phyloP scores from a whole-genome alignment of 2,113 vertebrate species.

The Puffinus mauretanicus region DNA sequence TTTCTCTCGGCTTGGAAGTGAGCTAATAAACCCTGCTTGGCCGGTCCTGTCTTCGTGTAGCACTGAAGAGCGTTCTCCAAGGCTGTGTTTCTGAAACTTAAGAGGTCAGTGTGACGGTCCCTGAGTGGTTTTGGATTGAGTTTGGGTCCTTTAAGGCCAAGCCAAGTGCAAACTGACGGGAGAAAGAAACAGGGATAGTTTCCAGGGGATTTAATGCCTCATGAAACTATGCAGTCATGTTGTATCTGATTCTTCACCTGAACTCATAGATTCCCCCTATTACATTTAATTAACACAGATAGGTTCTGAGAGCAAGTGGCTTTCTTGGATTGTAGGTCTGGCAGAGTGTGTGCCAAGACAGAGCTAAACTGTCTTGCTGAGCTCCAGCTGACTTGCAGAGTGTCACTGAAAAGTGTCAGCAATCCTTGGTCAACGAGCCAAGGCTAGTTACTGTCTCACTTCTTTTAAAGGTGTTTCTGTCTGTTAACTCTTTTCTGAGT shows the following conservation, averaged over 20 bases:
- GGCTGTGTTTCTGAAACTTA: fast-evolving
- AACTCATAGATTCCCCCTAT: fast-evolving
- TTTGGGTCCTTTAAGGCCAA: too few relatives aligned
- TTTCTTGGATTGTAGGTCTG: background rate
- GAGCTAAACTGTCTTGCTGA: background rate
- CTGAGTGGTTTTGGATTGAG: fast-evolving
- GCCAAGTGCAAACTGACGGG: fast-evolving
- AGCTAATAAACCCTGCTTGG: fast-evolving
- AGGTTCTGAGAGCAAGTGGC: background rate
- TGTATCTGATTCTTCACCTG: background rate
- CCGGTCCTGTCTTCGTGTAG: too few relatives aligned
- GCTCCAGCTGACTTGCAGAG: background rate
- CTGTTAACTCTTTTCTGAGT: background rate
- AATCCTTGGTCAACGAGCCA: background rate
- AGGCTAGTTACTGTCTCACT: background rate
- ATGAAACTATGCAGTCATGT: fast-evolving
- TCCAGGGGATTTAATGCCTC: background rate
- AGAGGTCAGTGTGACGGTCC: background rate
- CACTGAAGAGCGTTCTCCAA: fast-evolving
- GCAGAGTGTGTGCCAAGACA: background rate
- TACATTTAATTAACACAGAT: background rate
- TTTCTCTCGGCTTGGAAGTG: too few relatives aligned
- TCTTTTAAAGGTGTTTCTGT: background rate
- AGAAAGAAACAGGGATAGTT: background rate
- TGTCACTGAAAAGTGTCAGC: background rate